Base-by-base conservation (phyloP, 2,797 vertebrate species). In the Gallinago stenura region DNA sequence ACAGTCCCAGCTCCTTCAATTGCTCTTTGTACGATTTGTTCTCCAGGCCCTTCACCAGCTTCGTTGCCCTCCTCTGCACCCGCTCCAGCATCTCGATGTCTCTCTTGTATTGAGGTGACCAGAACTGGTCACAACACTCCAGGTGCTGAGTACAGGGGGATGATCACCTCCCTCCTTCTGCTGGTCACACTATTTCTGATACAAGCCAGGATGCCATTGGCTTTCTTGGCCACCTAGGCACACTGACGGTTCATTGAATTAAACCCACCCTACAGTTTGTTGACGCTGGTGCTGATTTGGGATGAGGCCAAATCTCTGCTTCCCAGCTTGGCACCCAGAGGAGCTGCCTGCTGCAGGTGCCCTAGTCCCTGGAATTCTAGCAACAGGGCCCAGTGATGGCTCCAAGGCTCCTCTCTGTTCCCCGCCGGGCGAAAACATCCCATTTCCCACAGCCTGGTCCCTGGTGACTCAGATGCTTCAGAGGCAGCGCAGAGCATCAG, bases 281-380 rank as follows among this genome's bases (percentile, higher is more conserved):
- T n/a, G 48, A 30, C 0, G 0, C 56, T 2, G 4, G 6, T n/a
- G 33, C 6, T 0, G 2, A 15, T 31, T 24, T 60, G 43, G 51
- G 56, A 5, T 15, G 39, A 85, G n/a, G 25, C 61, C 78, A 41
- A 56, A 71, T 16, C 62, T 62, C 68, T 41, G 30, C 43, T 30
- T 54, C 46, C 20, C 54, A 39, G 25, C 41, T 24, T 6, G 68
- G 83, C 57, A 53, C 53, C 30, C 65, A 15, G 53, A 41, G 16
- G 12, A 26, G 53, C 46, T 57, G 37, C 31, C 71, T 26, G 57
- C 66, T 6, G 1, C 0, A 0, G 72, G 62, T 82, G 65, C 31
- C 33, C 21, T 6, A 9, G 9, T 51, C 35, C 22, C 79, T 64
- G 72, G 53, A 77, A 66, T 37, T 30, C 26, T 85, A 46, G 39